Percentiles rank a stretch among this genome's conserved stretches.
phyloP scores from a whole-genome alignment of 2,888 invertebrate species.

The Spisula subtruncata region DNA sequence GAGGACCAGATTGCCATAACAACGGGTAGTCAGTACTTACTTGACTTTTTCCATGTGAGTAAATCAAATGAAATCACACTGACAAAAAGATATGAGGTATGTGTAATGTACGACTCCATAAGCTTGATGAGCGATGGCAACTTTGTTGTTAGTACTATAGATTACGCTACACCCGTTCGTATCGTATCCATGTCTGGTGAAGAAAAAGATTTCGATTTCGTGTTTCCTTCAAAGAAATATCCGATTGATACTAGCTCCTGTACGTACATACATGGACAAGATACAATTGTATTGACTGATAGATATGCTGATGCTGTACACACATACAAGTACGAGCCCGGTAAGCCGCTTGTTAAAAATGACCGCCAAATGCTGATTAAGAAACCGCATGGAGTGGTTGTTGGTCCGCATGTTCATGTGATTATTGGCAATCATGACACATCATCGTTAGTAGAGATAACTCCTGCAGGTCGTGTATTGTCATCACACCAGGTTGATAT shows the following conservation, averaged over 20 bases:
- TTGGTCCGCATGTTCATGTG: constrained; percentile 32
- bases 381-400: constrained; percentile 23
- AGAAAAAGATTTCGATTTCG: constrained; percentile 18
- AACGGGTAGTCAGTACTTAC: not conserved
- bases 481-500: too few relatives aligned
- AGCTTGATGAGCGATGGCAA: constrained; percentile 15
- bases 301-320: not conserved
- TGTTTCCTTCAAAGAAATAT: constrained; percentile 26
- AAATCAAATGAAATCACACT: not conserved
- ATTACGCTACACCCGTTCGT: constrained; percentile 21
- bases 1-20: constrained; percentile 12
- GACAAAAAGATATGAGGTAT: not conserved
- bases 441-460: too few relatives aligned
- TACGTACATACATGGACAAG: not conserved
- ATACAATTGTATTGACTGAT: constrained; percentile 35
- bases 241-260: not conserved
- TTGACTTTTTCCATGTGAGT: constrained; percentile 17
- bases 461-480: too few relatives aligned
- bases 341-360: not conserved
- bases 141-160: constrained; percentile 12
- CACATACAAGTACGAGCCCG: constrained; percentile 26
- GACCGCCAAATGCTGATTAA: constrained; percentile 24
- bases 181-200: constrained; percentile 29
- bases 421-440: constrained; percentile 36
- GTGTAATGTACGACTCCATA: not conserved